Percentiles rank a stretch among this genome's conserved stretches.
These are phyloP conservation scores for Trachelus troglodyta DNA, from an alignment of 2,888 invertebrate species.

Conservation along the genomic window DNA sequence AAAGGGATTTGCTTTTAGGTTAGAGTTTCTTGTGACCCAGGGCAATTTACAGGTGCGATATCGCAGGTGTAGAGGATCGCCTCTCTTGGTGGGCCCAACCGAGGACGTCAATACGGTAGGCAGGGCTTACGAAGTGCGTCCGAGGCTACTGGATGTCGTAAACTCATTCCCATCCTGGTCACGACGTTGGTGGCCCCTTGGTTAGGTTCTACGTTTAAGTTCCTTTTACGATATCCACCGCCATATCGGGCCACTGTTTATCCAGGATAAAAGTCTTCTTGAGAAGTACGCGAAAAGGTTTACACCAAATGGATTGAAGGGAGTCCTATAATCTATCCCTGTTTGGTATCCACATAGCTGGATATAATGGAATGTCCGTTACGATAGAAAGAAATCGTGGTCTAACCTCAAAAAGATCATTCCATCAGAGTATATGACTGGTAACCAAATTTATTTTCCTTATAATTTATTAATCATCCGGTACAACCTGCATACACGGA, in stretches of 20 bases:
- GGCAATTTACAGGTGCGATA: conserved; percentile 35
- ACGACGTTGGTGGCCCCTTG: conserved; percentile 4
- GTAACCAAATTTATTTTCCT: neutral
- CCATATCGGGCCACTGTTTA: neutral
- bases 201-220: neutral
- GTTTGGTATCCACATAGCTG: neutral
- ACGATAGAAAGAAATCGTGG: neutral
- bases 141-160: conserved; percentile 52
- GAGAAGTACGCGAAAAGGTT: neutral
- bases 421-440: neutral
- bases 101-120: conserved; percentile 42
- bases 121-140: conserved; percentile 29
- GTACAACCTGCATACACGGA: neutral
- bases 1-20: neutral
- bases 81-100: conserved; percentile 4
- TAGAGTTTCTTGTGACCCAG: neutral
- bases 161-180: conserved; percentile 43
- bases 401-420: neutral
- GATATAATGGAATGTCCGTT: neutral
- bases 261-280: neutral
- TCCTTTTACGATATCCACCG: neutral
- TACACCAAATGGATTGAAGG: neutral
- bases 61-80: conserved; percentile 1
- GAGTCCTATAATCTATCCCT: neutral
- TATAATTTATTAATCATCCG: neutral